Evolutionary conservation across 1,140 invertebrate species (phyloP), one percentile per base, ranked within the genome.

Genomic region (Pachypeltis micranthus): DNA sequence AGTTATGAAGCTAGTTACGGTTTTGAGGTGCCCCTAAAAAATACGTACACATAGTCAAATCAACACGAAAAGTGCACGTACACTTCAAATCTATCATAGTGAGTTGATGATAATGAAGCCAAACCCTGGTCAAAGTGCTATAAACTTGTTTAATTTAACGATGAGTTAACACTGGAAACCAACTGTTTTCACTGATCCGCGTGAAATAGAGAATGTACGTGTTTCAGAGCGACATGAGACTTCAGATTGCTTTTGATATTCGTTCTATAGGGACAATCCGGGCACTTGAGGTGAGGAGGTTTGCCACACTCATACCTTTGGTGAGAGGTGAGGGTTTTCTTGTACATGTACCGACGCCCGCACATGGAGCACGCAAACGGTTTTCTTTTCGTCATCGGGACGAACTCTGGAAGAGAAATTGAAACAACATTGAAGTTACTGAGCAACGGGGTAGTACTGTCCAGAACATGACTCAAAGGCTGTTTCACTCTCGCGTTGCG

Each of bases 261-360:
- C 68, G 75, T 76, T 24, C 73, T 70, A 44, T 73, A 75, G 16
- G 71, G 72, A 67, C 80, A 82, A 64, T 77, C 74, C 23, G 78
- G 78, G 65, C 81, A 83, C 63, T 78, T 76, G 69, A 78, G 79
- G 19, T 78, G 71, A 1, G 80, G 79, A 44, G 79, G 77, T 62
- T 80, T 76, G 2, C 78, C 82, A 71, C 85, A 85, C 71, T 85
- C 84, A 65, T 83, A 76, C 67, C 76, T 72, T 1, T 77, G 71
- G 66, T 82, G 81, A 19, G 61, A 34, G 14, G 44, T 63, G 16
- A 70, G 54, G 19, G 62, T 61, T 0, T 29, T 31, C 27, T 68
- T 66, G 44, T 67, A 62, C 19, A 64, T 66, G 62, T 69, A 70
- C n/a, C 57, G 64, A 2, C 64, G 61, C 7, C 65, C 67, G 39